Percentiles rank a stretch among this genome's conserved stretches.
Evolutionary conservation across 2,797 vertebrate genomes (phyloP).

Genomic region (Chelmon rostratus): DNA sequence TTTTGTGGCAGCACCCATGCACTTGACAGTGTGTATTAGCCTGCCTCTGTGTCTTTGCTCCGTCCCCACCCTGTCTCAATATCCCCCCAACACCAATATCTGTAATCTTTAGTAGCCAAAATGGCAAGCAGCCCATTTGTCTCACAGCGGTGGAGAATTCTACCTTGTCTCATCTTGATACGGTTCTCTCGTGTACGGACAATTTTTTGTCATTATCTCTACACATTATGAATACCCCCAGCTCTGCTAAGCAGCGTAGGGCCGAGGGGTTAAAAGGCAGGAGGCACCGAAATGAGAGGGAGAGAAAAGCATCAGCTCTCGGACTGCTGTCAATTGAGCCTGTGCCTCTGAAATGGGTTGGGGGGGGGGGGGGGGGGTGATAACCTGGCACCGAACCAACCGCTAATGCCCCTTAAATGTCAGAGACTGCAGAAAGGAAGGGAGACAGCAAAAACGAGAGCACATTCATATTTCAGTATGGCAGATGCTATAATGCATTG

Average conservation of each 20-base stretch:
- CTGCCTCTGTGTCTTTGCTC: slow-evolving; percentile 64
- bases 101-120: slow-evolving; percentile 78
- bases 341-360: slow-evolving; percentile 63
- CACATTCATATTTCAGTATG: slow-evolving; percentile 80
- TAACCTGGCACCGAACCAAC: slow-evolving; percentile 80
- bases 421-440: slow-evolving; percentile 74
- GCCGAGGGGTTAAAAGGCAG: slow-evolving; percentile 65
- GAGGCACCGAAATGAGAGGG: slow-evolving; percentile 55
- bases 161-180: slow-evolving; percentile 44
- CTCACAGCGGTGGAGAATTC: slow-evolving; percentile 28
- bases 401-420: slow-evolving; percentile 83
- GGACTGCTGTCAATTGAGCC: slow-evolving; percentile 69
- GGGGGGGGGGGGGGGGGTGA: slow-evolving; percentile 43
- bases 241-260: slow-evolving; percentile 34
- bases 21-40: slow-evolving; percentile 72
- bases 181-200: slow-evolving; percentile 23
- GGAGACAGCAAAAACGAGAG: slow-evolving; percentile 67
- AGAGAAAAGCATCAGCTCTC: slow-evolving; percentile 66
- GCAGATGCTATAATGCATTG: slow-evolving; percentile 70
- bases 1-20: slow-evolving; percentile 70
- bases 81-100: slow-evolving; percentile 76
- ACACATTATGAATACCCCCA: slow-evolving; percentile 44
- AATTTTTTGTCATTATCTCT: slow-evolving; percentile 47
- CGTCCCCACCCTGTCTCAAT: slow-evolving; percentile 50
- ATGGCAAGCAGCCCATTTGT: slow-evolving; percentile 47